A percentile compares a stretch with the other conserved stretches of the same genome.
Evolutionary conservation across 2,888 invertebrate genomes (phyloP).

Genomic region (Horisme vitalbata): DNA sequence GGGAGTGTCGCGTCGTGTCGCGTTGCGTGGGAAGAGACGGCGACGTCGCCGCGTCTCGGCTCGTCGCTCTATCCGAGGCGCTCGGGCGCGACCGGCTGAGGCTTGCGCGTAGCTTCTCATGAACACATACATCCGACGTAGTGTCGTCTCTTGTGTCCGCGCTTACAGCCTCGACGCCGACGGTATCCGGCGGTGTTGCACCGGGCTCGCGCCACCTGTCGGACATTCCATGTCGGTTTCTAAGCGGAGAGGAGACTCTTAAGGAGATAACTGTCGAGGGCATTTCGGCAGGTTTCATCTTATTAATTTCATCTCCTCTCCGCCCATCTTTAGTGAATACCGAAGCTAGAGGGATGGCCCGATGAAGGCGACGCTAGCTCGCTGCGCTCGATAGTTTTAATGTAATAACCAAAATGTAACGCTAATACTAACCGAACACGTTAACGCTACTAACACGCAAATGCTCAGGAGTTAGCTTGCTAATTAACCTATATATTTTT

Average conservation of each 20-base stretch:
- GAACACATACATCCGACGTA: neutral
- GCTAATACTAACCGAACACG: constrained; percentile 20
- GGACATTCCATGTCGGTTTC: too few relatives aligned
- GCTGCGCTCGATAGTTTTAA: neutral
- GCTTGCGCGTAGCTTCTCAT: neutral
- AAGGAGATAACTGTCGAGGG: too few relatives aligned
- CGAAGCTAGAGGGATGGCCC: too few relatives aligned
- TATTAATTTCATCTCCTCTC: too few relatives aligned
- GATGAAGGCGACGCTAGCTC: constrained; percentile 6
- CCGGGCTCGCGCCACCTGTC: constrained; percentile 1
- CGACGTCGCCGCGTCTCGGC: neutral
- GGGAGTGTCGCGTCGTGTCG: neutral
- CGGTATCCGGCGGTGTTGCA: too few relatives aligned
- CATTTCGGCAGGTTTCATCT: too few relatives aligned
- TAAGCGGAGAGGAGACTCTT: too few relatives aligned
- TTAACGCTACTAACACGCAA: constrained; percentile 18
- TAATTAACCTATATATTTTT: constrained; percentile 25
- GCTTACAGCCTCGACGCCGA: neutral
- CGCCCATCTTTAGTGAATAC: too few relatives aligned
- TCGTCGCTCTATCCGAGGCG: too few relatives aligned
- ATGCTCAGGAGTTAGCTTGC: constrained; percentile 19
- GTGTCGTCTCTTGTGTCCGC: neutral
- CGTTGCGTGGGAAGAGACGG: neutral
- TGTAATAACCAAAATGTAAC: neutral
- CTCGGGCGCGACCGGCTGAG: neutral